Evolutionary conservation across 2,888 invertebrate species (phyloP).

Genomic region (Xanthia icteritia): DNA sequence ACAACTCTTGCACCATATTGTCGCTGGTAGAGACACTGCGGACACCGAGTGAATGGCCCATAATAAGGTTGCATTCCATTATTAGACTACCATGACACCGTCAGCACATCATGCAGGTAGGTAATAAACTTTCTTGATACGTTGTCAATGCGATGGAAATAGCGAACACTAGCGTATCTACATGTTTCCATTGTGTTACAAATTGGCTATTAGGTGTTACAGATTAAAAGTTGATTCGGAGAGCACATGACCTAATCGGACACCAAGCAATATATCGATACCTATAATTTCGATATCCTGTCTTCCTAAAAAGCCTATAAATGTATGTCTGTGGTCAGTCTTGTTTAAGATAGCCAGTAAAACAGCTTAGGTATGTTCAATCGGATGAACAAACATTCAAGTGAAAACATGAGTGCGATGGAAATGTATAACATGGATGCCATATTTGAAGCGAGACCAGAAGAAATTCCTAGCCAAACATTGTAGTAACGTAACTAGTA

Average conservation of each 20-base stretch:
- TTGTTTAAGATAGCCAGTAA: background rate
- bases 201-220: constrained; percentile 30
- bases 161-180: background rate
- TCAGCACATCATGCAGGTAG: background rate
- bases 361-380: background rate
- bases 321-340: background rate
- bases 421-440: constrained; percentile 23
- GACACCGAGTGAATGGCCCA: background rate
- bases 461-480: constrained; percentile 16
- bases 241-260: constrained; percentile 19
- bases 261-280: background rate
- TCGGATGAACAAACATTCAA: background rate
- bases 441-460: constrained; percentile 16
- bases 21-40: background rate
- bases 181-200: constrained; percentile 23
- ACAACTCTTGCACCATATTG: background rate
- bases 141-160: constrained; percentile 6
- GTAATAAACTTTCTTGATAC: background rate
- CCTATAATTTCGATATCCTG: background rate
- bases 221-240: constrained; percentile 5
- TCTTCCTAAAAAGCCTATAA: background rate
- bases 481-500: background rate
- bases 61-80: background rate
- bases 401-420: background rate
- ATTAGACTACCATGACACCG: background rate